A percentile compares a stretch with the other conserved stretches of the same genome.
These are phyloP conservation scores for Melieria picta DNA, from an alignment of 2,888 invertebrate genomes.

Conservation along the genomic window DNA sequence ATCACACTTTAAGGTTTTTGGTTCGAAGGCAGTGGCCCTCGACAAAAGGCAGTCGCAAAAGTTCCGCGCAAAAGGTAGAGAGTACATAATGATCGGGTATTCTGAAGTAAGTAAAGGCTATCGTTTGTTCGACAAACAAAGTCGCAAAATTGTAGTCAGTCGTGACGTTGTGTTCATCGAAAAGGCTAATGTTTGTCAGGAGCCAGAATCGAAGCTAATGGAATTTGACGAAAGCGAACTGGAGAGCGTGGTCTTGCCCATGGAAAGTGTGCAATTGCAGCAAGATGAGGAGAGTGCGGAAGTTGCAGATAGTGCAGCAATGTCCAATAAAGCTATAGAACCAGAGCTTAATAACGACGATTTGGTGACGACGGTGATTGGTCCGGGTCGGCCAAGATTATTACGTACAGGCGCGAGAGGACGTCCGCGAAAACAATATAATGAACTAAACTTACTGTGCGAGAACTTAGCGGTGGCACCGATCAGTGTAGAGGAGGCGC, in stretches of 20 bases:
- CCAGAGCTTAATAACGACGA: background rate
- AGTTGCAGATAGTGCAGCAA: background rate
- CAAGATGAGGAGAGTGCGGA: background rate
- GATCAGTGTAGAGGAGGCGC: slow-evolving; percentile 32
- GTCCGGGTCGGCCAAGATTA: slow-evolving; percentile 38
- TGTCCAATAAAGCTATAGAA: background rate
- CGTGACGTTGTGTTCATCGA: slow-evolving; percentile 36
- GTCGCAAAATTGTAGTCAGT: slow-evolving; percentile 21
- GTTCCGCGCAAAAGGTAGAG: slow-evolving; percentile 32
- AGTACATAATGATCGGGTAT: slow-evolving; percentile 36
- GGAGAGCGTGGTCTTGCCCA: slow-evolving; percentile 6
- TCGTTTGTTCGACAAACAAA: slow-evolving; percentile 24
- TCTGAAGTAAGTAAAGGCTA: slow-evolving; percentile 35
- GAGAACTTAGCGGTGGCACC: slow-evolving; percentile 31
- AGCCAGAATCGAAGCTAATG: slow-evolving; percentile 1
- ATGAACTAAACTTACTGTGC: slow-evolving; percentile 33
- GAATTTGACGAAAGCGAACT: background rate
- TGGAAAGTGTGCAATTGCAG: background rate
- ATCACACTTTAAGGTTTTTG: slow-evolving; percentile 30
- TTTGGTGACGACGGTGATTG: slow-evolving; percentile 8
- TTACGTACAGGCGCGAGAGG: slow-evolving; percentile 39
- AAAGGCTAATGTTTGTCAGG: slow-evolving; percentile 5
- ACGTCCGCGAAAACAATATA: slow-evolving; percentile 38
- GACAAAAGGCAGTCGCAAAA: slow-evolving; percentile 31
- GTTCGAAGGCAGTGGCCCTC: slow-evolving; percentile 28